Evolutionary conservation across 2,113 vertebrate genomes (phyloP).

Genomic region (Macaca fascicularis): DNA sequence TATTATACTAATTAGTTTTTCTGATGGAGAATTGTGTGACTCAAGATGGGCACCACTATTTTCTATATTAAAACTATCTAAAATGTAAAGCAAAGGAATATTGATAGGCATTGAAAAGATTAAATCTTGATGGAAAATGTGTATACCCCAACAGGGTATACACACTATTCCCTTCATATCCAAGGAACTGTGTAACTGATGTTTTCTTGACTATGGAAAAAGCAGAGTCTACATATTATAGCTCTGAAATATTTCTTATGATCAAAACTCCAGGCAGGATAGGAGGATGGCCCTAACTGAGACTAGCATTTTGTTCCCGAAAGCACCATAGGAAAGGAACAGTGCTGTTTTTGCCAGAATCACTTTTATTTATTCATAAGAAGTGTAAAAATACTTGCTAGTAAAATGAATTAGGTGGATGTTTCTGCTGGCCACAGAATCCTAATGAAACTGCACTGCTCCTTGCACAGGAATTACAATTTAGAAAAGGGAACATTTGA

Average conservation of each 20-base stretch:
- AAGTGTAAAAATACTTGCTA: conserved; percentile 51
- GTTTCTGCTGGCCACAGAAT: conserved; percentile 34
- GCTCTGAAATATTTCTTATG: neutral
- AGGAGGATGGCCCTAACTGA: neutral
- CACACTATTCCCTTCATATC: neutral
- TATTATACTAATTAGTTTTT: neutral
- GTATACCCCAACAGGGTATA: neutral
- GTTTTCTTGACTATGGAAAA: neutral
- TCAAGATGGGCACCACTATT: neutral
- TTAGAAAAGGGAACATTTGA: neutral
- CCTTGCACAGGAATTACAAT: neutral
- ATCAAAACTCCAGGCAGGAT: neutral
- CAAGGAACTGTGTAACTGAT: neutral
- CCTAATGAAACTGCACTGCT: neutral
- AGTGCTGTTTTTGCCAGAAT: neutral
- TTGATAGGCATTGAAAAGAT: neutral
- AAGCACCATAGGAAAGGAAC: neutral
- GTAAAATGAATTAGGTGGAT: neutral
- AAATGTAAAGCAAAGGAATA: neutral
- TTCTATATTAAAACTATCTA: neutral
- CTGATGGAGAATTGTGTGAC: neutral
- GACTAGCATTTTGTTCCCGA: neutral
- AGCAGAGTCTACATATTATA: neutral
- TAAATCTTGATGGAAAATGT: neutral
- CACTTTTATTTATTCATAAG: conserved; percentile 24